These are phyloP conservation scores for Drosophila mulleri DNA, from an alignment of 2,888 invertebrate species.

Conservation along the genomic window DNA sequence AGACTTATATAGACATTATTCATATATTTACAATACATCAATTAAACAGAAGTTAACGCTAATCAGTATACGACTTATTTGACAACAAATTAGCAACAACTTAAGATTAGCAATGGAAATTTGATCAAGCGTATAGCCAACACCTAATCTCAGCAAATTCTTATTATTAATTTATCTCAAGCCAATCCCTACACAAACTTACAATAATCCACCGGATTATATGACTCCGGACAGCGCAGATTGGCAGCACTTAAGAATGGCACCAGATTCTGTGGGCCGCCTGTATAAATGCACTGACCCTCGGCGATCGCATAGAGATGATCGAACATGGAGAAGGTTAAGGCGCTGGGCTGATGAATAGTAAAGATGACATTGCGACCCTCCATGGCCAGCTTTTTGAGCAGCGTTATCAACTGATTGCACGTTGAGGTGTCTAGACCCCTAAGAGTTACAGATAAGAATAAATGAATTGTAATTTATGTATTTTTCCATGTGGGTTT, in stretches of 20 bases:
- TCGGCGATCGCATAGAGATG: constrained; percentile 93
- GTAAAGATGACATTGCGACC: constrained; percentile 95
- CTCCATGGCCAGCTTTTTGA: constrained; percentile 92
- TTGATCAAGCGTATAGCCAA: not conserved
- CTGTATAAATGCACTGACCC: constrained; percentile 93
- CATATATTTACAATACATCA: not conserved
- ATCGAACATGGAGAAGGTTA: constrained; percentile 94
- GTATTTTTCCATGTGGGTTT: too few species aligned
- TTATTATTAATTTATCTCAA: not conserved
- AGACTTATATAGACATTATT: too few species aligned
- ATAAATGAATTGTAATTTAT: not conserved
- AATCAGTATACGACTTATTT: not conserved
- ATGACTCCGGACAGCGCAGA: constrained; percentile 93
- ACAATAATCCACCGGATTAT: constrained; percentile 97
- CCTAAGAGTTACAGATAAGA: constrained; percentile 85
- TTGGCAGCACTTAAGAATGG: constrained; percentile 90
- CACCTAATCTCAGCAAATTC: not conserved
- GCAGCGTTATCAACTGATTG: constrained; percentile 91
- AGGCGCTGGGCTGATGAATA: constrained; percentile 96
- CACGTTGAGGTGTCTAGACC: constrained; percentile 93
- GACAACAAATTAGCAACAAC: not conserved
- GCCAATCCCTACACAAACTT: constrained; percentile 83
- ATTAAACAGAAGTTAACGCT: not conserved
- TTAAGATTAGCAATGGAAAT: not conserved
- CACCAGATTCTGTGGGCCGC: constrained; percentile 90